A percentile compares a stretch with the other conserved stretches of the same genome.
These are phyloP conservation scores for Pteropus rufus DNA, from an alignment of 2,797 vertebrate species.

Conservation along the genomic window DNA sequence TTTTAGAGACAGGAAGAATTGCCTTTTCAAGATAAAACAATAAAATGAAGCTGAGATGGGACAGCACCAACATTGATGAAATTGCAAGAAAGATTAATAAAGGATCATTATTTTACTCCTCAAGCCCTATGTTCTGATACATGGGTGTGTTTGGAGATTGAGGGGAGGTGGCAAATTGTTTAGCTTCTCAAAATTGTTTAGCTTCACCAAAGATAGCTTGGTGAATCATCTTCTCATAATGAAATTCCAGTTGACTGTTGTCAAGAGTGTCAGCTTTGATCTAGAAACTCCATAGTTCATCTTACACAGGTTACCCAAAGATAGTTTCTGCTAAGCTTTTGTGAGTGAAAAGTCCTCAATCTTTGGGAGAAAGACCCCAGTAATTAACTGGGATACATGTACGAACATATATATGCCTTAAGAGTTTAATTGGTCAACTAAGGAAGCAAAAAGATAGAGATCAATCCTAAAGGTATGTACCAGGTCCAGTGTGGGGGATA, in stretches of 20 bases:
- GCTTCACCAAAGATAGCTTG: background rate
- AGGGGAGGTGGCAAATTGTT: background rate
- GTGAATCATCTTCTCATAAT: background rate
- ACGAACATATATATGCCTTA: background rate
- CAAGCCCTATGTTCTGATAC: background rate
- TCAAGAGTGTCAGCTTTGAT: background rate
- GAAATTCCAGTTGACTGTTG: background rate
- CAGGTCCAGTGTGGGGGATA: background rate
- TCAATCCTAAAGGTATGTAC: background rate
- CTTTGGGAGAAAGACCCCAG: background rate
- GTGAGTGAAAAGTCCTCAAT: constrained; percentile 2
- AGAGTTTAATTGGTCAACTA: background rate
- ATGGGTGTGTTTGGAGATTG: background rate
- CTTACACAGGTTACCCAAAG: background rate
- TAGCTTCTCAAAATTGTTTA: too few species aligned
- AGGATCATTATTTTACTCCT: background rate
- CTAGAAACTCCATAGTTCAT: background rate
- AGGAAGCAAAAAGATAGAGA: background rate
- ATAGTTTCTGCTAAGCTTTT: constrained; percentile 27
- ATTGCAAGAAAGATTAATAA: background rate
- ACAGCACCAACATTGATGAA: background rate
- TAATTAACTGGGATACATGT: background rate
- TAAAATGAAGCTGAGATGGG: background rate
- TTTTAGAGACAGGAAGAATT: background rate
- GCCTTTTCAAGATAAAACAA: background rate